Evolutionary conservation across 2,888 invertebrate genomes (phyloP).

Genomic region (Platycheirus albimanus): DNA sequence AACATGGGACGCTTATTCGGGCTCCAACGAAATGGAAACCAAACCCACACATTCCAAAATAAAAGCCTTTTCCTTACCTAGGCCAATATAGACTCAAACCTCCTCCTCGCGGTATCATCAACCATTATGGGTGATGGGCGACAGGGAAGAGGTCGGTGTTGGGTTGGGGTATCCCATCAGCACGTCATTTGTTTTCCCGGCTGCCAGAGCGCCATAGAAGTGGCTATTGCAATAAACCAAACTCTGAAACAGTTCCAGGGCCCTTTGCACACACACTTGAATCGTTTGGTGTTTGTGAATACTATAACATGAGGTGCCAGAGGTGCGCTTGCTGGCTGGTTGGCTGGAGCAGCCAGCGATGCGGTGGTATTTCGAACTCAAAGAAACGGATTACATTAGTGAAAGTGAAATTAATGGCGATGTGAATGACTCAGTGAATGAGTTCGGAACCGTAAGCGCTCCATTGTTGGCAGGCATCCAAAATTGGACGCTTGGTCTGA

Average conservation of each 20-base stretch:
- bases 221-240: neutral
- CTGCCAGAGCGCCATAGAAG: neutral
- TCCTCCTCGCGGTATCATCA: no score
- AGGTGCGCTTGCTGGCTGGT: constrained; percentile 16
- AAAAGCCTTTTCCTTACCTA: constrained; percentile 54
- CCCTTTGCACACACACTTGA: constrained; percentile 22
- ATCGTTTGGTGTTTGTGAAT: neutral
- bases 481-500: constrained; percentile 19
- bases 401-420: constrained; percentile 72
- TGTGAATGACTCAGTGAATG: constrained; percentile 69
- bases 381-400: constrained; percentile 70
- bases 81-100: constrained; percentile 43
- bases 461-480: constrained; percentile 32
- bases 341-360: no score
- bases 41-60: constrained; percentile 34
- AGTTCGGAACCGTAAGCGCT: constrained; percentile 44
- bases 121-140: no score
- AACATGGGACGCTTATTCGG: constrained; percentile 31
- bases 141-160: neutral
- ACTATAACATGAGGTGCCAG: constrained; percentile 10
- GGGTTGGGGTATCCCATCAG: constrained; percentile 9
- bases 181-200: constrained; percentile 48
- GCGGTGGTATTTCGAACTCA: constrained; percentile 33
- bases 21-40: constrained; percentile 68
- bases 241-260: constrained; percentile 19